phyloP scores from a whole-genome alignment of 2,797 vertebrate species.

The Labeo calbasu region DNA sequence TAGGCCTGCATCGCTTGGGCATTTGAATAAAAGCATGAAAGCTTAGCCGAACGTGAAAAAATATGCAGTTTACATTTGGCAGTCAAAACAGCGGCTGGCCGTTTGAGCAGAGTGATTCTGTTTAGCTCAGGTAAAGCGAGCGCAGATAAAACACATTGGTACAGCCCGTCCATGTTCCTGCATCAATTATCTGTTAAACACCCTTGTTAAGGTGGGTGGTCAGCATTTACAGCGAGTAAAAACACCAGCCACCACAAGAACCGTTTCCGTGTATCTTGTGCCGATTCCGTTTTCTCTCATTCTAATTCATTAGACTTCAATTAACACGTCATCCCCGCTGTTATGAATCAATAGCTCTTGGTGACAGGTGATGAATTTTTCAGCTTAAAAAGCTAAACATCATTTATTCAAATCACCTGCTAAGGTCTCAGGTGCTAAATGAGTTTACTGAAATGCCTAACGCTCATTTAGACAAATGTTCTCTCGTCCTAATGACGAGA shows the following conservation, averaged over 20 bases:
- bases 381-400: constrained; percentile 82
- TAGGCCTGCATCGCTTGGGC: constrained; percentile 71
- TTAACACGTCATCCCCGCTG: constrained; percentile 78
- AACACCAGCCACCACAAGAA: constrained; percentile 44
- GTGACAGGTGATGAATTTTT: constrained; percentile 82
- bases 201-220: constrained; percentile 64
- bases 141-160: constrained; percentile 62
- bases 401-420: constrained; percentile 84
- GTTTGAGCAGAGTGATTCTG: constrained; percentile 73
- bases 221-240: constrained; percentile 32
- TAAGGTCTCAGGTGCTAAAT: constrained; percentile 79
- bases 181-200: constrained; percentile 73
- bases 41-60: constrained; percentile 75
- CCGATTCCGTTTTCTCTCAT: constrained; percentile 56
- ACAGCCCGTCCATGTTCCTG: constrained; percentile 59
- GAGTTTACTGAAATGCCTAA: constrained; percentile 80
- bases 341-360: constrained; percentile 77
- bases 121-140: constrained; percentile 69
- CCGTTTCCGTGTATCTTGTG: background rate
- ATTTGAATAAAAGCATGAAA: constrained; percentile 85
- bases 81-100: constrained; percentile 81
- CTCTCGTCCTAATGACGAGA: constrained; percentile 77
- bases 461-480: constrained; percentile 82
- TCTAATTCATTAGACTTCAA: constrained; percentile 79
- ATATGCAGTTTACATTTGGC: constrained; percentile 83